Evolutionary conservation across 2,113 vertebrate genomes (phyloP).

Genomic region (Lamprologus lemairii): DNA sequence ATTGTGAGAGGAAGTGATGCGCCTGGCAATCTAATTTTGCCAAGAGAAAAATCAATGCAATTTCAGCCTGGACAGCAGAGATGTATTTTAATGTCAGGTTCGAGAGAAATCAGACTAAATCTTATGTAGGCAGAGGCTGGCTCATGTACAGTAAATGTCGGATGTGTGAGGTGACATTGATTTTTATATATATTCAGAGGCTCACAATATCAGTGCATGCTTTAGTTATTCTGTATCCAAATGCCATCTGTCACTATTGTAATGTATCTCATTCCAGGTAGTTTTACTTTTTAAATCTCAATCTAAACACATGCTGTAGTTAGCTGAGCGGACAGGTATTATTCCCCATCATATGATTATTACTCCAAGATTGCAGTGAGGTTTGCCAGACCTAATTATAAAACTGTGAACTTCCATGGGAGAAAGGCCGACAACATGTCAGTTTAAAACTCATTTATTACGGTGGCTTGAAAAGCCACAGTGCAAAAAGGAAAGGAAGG

Average conservation of each 20-base stretch:
- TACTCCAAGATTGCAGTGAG: background rate
- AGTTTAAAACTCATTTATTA: conserved; percentile 30
- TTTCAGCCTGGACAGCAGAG: background rate
- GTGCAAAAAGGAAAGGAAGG: background rate
- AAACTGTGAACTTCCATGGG: conserved; percentile 14
- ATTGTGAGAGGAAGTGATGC: background rate
- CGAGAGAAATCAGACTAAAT: background rate
- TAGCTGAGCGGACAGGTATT: background rate
- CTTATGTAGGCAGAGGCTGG: background rate
- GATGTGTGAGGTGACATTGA: background rate
- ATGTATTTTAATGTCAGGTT: background rate
- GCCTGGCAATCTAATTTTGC: background rate
- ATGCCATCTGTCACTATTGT: background rate
- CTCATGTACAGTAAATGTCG: background rate
- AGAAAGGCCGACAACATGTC: conserved; percentile 6
- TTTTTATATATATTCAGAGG: background rate
- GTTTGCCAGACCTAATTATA: conserved; percentile 56
- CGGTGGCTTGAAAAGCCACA: background rate
- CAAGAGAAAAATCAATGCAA: background rate
- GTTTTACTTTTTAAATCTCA: background rate
- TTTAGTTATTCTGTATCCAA: conserved; percentile 23
- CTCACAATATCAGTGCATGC: background rate
- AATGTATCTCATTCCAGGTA: background rate
- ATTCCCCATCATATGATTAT: background rate
- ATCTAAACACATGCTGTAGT: conserved; percentile 6